These are phyloP conservation scores for Varanus komodoensis DNA, from an alignment of 2,113 vertebrate species.

Conservation along the genomic window DNA sequence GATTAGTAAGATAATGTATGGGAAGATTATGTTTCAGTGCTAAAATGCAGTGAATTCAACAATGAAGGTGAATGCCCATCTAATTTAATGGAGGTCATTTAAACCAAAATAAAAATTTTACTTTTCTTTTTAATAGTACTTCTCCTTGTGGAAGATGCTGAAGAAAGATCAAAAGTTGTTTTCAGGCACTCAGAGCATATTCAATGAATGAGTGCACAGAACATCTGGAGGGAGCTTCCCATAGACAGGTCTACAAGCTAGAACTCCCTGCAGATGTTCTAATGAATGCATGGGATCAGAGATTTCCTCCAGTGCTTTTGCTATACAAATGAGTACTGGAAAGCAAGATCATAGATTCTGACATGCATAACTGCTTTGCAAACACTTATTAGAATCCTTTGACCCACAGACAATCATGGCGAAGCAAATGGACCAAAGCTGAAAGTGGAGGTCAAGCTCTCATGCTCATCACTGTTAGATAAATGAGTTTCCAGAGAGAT, in stretches of 20 bases:
- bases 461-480: not conserved
- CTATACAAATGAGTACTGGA: not conserved
- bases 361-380: no score
- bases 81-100: not conserved
- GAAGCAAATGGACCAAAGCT: not conserved
- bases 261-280: not conserved
- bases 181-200: not conserved
- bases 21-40: not conserved
- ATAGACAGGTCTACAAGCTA: not conserved
- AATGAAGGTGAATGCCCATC: not conserved
- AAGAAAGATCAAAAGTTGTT: not conserved
- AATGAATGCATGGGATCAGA: not conserved
- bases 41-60: not conserved
- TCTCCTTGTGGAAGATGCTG: not conserved
- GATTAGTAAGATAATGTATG: not conserved
- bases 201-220: not conserved
- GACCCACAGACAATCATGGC: not conserved
- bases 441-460: not conserved
- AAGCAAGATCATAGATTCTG: not conserved
- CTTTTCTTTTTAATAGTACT: not conserved
- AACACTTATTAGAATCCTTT: not conserved
- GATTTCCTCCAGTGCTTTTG: no score
- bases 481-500: constrained; percentile 53
- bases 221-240: not conserved
- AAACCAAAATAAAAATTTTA: not conserved